phyloP scores from a whole-genome alignment of 1,140 invertebrate species.

The Formica exsecta region DNA sequence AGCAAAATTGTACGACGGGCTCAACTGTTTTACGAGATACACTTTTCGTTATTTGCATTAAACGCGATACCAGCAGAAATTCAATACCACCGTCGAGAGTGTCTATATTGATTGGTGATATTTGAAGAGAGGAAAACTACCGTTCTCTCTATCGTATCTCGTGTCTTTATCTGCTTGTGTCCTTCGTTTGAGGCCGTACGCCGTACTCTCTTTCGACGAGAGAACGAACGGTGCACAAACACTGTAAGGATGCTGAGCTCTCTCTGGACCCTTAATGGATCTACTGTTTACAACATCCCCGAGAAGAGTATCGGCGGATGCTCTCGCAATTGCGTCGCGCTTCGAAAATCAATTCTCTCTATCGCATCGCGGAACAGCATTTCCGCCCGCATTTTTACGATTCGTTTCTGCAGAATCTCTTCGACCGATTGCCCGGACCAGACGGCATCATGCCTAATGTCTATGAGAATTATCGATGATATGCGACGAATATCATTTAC shows the following conservation, averaged over 20 bases:
- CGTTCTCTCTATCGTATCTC: constrained; percentile 26
- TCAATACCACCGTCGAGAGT: constrained; percentile 21
- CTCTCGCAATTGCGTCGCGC: constrained; percentile 36
- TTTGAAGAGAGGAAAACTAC: constrained; percentile 50
- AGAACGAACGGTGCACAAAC: constrained; percentile 56
- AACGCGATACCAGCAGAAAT: constrained; percentile 18
- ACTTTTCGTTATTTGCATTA: constrained; percentile 37
- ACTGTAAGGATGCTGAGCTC: constrained; percentile 57
- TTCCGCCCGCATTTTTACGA: constrained; percentile 46
- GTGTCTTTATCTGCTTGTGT: constrained; percentile 43
- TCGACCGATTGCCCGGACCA: constrained; percentile 24
- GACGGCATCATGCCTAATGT: constrained; percentile 40
- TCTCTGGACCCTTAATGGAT: constrained; percentile 72
- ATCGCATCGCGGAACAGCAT: neutral
- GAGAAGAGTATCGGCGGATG: constrained; percentile 65
- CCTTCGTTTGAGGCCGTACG: constrained; percentile 18
- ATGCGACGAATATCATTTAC: constrained; percentile 12
- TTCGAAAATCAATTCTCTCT: constrained; percentile 73
- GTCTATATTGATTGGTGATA: constrained; percentile 50
- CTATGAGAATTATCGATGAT: neutral
- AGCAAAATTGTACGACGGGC: neutral
- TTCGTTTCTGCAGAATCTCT: constrained; percentile 32
- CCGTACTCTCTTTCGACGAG: constrained; percentile 60
- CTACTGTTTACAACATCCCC: constrained; percentile 76
- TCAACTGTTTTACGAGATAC: neutral